Conservation (phyloP, 2,113 vertebrate genomes). For the Ictalurus furcatus region DNA sequence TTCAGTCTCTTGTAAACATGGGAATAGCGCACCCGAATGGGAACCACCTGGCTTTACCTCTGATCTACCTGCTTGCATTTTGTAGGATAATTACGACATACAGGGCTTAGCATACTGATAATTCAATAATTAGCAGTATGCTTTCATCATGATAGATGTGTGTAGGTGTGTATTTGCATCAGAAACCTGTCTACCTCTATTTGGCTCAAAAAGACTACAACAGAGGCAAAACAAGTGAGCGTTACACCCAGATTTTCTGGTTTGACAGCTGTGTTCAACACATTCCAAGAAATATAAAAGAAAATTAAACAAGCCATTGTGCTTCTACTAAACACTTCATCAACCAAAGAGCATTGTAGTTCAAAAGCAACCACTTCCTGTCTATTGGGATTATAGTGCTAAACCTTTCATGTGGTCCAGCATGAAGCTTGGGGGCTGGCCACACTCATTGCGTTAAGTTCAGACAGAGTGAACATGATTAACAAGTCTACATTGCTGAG, state of each 20-base stretch:
- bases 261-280: conserved; percentile 7
- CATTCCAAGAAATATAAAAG: neutral
- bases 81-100: neutral
- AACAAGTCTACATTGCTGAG: neutral
- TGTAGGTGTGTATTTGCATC: neutral
- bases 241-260: conserved; percentile 30
- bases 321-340: neutral
- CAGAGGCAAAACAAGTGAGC: neutral
- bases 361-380: conserved; percentile 22
- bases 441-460: neutral
- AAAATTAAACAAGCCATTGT: conserved; percentile 16
- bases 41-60: neutral
- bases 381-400: neutral
- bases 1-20: neutral
- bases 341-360: neutral
- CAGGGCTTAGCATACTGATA: no score
- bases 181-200: neutral
- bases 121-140: neutral
- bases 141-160: neutral
- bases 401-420: conserved; percentile 29
- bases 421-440: neutral
- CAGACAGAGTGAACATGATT: conserved; percentile 6
- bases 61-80: neutral
- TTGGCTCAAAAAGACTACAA: neutral
- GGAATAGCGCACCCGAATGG: neutral